Percentiles rank a stretch among this genome's conserved stretches.
These are phyloP conservation scores for Spisula solida DNA, from an alignment of 2,888 invertebrate genomes.

Conservation along the genomic window DNA sequence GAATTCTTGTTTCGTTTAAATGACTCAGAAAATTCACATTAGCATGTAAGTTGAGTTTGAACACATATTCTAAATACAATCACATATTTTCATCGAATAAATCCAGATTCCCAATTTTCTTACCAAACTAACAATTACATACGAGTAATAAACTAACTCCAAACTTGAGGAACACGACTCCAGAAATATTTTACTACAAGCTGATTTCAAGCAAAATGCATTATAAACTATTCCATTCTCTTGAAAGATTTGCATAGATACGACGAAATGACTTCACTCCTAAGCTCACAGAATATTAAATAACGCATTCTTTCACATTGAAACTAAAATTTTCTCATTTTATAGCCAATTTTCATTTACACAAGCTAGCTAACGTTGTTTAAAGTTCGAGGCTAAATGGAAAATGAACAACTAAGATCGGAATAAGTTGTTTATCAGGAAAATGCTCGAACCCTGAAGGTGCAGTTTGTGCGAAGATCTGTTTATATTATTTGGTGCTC, in stretches of 20 bases:
- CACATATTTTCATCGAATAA: background rate
- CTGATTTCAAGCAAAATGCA: background rate
- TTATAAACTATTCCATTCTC: background rate
- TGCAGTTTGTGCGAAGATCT: conserved; percentile 65
- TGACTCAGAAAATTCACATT: background rate
- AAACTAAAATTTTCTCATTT: conserved; percentile 10
- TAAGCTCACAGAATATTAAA: conserved; percentile 13
- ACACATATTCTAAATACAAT: background rate
- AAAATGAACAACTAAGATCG: conserved; percentile 59
- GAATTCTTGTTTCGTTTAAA: background rate
- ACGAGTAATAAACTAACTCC: background rate
- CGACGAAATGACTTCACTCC: background rate
- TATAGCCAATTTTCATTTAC: conserved; percentile 18
- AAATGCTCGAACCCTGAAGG: conserved; percentile 63
- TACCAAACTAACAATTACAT: background rate
- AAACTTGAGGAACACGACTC: background rate
- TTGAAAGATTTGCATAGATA: background rate
- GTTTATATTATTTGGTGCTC: conserved; percentile 62
- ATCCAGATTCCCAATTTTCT: background rate
- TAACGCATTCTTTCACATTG: conserved; percentile 27
- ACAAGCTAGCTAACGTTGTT: background rate
- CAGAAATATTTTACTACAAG: background rate
- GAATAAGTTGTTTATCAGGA: conserved; percentile 66
- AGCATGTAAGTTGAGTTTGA: background rate
- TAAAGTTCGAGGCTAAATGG: conserved; percentile 55